A percentile compares a stretch with the other conserved stretches of the same genome.
Conservation (phyloP, 2,888 invertebrate species). For the Gymnoscelis rufifasciata region DNA sequence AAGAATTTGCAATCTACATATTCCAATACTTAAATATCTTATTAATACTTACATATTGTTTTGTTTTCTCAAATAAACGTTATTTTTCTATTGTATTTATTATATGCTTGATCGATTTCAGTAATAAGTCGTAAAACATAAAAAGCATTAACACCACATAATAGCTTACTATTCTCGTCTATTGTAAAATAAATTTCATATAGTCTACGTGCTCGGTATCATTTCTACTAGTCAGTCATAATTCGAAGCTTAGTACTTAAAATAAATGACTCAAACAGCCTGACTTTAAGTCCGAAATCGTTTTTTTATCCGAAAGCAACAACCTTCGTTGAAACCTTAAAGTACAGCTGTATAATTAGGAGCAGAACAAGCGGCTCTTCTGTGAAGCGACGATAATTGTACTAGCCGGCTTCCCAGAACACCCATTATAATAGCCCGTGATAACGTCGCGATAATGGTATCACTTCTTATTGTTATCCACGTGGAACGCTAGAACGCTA, state of each 20-base stretch:
- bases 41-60: too few relatives aligned
- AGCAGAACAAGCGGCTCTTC: constrained; percentile 47
- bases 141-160: too few relatives aligned
- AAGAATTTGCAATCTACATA: too few relatives aligned
- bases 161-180: too few relatives aligned
- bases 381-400: constrained; percentile 65
- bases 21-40: too few relatives aligned
- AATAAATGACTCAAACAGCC: too few relatives aligned
- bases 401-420: constrained; percentile 57
- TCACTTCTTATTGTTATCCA: constrained; percentile 47
- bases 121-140: too few relatives aligned
- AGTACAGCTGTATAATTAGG: constrained; percentile 46
- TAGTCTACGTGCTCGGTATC: too few relatives aligned
- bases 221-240: background rate
- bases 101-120: too few relatives aligned
- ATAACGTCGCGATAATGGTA: constrained; percentile 65
- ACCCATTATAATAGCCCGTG: constrained; percentile 49
- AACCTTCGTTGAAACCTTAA: constrained; percentile 30
- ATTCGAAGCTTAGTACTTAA: background rate
- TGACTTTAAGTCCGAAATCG: constrained; percentile 16
- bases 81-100: too few relatives aligned
- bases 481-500: constrained; percentile 28
- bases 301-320: constrained; percentile 22
- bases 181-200: too few relatives aligned
- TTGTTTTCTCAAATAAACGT: too few relatives aligned